A percentile compares a stretch with the other conserved stretches of the same genome.
phyloP scores from a whole-genome alignment of 1,140 invertebrate species.

The Philaenus spumarius region DNA sequence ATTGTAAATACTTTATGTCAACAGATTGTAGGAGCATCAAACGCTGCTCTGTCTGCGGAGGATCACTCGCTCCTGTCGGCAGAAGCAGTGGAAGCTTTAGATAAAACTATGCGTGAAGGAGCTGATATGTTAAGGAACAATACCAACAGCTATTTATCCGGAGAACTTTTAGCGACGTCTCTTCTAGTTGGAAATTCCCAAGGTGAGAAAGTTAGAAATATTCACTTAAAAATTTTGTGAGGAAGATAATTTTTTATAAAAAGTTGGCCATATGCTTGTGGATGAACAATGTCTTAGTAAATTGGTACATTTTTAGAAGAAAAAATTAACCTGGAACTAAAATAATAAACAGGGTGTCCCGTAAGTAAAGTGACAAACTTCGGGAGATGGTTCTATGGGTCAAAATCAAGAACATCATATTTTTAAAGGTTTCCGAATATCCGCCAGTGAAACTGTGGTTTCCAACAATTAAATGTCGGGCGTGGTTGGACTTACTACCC shows the following conservation, averaged over 20 bases:
- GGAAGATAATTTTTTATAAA: too few species aligned
- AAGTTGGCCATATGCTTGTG: not conserved
- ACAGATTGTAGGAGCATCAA: too few species aligned
- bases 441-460: too few species aligned
- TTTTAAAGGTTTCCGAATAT: too few species aligned
- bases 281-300: not conserved
- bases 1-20: too few species aligned
- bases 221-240: not conserved
- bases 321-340: not conserved
- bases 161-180: slow-evolving; percentile 43
- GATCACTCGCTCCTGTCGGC: slow-evolving; percentile 25
- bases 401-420: too few species aligned
- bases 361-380: too few species aligned
- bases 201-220: not conserved
- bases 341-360: too few species aligned
- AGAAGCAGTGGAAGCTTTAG: slow-evolving; percentile 52
- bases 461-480: too few species aligned
- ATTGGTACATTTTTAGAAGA: not conserved
- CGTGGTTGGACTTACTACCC: too few species aligned
- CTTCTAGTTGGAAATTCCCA: slow-evolving; percentile 21
- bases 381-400: too few species aligned
- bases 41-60: not conserved
- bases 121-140: slow-evolving; percentile 67
- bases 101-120: slow-evolving; percentile 38
- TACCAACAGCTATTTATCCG: slow-evolving; percentile 67